A percentile compares a stretch with the other conserved stretches of the same genome.
Conservation (phyloP, 2,113 vertebrate species). For the Menura novaehollandiae region DNA sequence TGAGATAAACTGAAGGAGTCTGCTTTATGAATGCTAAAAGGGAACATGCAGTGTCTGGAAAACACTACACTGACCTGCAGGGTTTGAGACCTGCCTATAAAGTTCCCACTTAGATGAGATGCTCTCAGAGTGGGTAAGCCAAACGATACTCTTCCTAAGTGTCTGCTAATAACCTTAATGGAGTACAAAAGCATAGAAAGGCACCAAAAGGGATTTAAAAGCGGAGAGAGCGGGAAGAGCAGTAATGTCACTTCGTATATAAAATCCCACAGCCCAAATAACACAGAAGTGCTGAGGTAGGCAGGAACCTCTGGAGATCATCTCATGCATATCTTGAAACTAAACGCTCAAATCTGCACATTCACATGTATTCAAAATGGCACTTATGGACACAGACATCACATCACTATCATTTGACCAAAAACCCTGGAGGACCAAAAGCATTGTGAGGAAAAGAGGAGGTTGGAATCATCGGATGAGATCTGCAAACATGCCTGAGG, state of each 20-base stretch:
- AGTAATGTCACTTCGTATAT: background rate
- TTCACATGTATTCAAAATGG: background rate
- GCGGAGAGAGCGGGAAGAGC: background rate
- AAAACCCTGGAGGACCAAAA: background rate
- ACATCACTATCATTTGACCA: background rate
- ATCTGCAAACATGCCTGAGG: background rate
- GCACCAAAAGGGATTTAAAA: constrained; percentile 21
- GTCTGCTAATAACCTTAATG: constrained; percentile 50
- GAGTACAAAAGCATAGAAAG: background rate
- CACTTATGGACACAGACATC: background rate
- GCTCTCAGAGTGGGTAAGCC: background rate
- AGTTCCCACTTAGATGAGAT: constrained; percentile 9
- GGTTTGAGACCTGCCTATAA: constrained; percentile 20
- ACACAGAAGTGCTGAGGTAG: background rate
- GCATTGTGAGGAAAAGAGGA: background rate
- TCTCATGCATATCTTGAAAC: background rate
- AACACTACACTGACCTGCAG: background rate
- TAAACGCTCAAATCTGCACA: background rate
- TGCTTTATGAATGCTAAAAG: constrained; percentile 28
- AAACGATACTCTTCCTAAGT: background rate
- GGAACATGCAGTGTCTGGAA: background rate
- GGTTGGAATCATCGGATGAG: background rate
- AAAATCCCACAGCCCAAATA: background rate
- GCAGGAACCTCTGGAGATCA: background rate
- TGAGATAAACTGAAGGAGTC: background rate